These are phyloP conservation scores for Lycophotia porphyrea DNA, from an alignment of 2,888 invertebrate genomes.

Conservation along the genomic window DNA sequence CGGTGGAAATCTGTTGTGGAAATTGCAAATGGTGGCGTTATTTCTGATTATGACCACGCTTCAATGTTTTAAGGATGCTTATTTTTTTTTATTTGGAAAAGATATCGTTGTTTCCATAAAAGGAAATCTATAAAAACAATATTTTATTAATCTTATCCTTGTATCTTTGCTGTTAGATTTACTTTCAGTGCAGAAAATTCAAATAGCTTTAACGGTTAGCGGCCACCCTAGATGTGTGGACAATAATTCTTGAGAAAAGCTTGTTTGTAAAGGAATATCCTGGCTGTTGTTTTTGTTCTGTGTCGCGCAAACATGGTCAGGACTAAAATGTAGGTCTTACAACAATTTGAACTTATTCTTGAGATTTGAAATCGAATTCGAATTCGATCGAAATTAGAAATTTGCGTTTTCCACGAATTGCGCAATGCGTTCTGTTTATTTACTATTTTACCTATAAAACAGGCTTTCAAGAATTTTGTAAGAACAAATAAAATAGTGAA, in stretches of 20 bases:
- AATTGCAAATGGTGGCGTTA: not conserved
- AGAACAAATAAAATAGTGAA: constrained; percentile 36
- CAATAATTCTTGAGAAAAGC: constrained; percentile 21
- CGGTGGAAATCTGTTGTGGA: not conserved
- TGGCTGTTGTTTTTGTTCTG: constrained; percentile 1
- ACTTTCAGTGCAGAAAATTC: not conserved
- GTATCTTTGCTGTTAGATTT: not conserved
- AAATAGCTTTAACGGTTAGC: not conserved
- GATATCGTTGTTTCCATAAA: not conserved
- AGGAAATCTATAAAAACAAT: not conserved
- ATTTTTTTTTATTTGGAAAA: not conserved
- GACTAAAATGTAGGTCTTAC: constrained; percentile 3
- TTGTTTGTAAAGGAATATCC: constrained; percentile 18
- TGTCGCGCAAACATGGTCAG: not conserved
- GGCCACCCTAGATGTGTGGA: constrained; percentile 7
- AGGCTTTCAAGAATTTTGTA: constrained; percentile 2
- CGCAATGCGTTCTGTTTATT: not conserved
- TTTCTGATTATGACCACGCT: not conserved
- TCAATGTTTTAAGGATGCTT: not conserved
- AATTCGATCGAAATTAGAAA: not conserved
- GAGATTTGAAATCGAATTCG: too few relatives aligned
- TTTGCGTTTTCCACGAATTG: not conserved
- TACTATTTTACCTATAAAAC: not conserved
- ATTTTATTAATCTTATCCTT: not conserved
- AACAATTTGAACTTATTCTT: not conserved